Base-by-base conservation (phyloP, 2,888 invertebrate species). In the Acanthosoma haemorrhoidale region DNA sequence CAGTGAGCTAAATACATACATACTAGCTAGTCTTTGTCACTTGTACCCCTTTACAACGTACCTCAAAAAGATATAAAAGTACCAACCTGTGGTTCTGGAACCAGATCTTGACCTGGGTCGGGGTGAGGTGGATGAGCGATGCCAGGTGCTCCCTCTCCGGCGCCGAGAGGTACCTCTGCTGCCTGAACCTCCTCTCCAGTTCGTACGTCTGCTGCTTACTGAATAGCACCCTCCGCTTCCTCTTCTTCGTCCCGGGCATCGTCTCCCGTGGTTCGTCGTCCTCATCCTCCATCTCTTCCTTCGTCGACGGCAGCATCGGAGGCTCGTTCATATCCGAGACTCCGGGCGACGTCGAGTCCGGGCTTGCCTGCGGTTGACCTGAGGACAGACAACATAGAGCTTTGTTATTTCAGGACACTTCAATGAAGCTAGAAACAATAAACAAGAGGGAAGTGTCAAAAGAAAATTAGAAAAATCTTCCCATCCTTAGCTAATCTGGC, bases 71-170 rank as follows among this genome's bases (percentile, higher is more conserved):
- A n/a, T n/a, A 15, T 31, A 18, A 11, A 11, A 25, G 11, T 66
- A 74, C 78, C 77, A 72, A 81, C 81, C 96, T 89, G 80, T 98
- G 98, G 81, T 97, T 97, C 80, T 97, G 97, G 83, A 98, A 99
- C 98, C 98, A 99, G 77, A 99, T 98, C 82, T 97, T 97, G 70
- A 85, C 81, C 83, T 99, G 99, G 2, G 97, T 98, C 0, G 98
- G 98, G 2, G 98, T 97, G 71, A 99, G 83, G 70, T 94, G 86
- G 74, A 99, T 98, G 77, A 96, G 85, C 74, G 92, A 92, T 2
- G 99, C 98, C 75, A 99, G 83, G 79, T 97, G 96, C 79, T 99
- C 99, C 36, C 99, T 82, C 80, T 99, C 99, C 0, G 98, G 98
- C 0, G 98, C 99, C 2, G 96, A 96, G 15, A 99, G 84, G 81